Base-by-base conservation (phyloP, 1,140 invertebrate genomes). In the Triops cancriformis region DNA sequence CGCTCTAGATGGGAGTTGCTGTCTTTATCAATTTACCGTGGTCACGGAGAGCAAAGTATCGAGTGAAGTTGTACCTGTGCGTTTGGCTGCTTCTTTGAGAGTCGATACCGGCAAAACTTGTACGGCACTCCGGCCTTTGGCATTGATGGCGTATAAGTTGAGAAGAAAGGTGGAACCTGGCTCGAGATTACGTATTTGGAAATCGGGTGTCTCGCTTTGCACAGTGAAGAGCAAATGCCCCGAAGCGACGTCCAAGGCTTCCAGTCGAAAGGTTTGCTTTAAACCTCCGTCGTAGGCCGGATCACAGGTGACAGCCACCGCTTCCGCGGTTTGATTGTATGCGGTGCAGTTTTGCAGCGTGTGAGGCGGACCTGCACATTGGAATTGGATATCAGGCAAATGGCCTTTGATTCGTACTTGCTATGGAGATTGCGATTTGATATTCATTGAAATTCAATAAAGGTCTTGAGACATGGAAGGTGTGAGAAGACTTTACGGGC, bases 61-160 rank as follows among this genome's bases (percentile, higher is more conserved):
- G 23, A 64, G 14, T 64, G 51, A 18, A 64, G 23, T 64, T 88
- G 2, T 83, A 94, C 93, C 92, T 82, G 91, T 93, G 76, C 91
- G 86, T 84, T 92, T 94, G 82, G 94, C 92, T 0, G 92, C 90
- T 82, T 93, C 91, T 42, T 89, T 87, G 81, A 93, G 90, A 1
- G 91, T 91, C 51, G 92, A 88, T 81, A 92, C 92, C 77, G 90
- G 90, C 43, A 94, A 85, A 1, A 89, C 85, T 11, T 91, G 88
- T 0, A 90, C 87, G 51, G 86, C 84, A 78, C 92, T 92, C 72
- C 90, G 87, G 4, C 93, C 93, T 85, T 94, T 94, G 37, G 89
- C 88, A 85, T 94, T 95, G 76, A 91, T 88, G 0, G 92, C 90
- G 80, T 90, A 92, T n/a, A 94, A 89, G 11, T 88, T 88, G 26